phyloP scores from a whole-genome alignment of 2,888 invertebrate species.

The Diaperis boleti region DNA sequence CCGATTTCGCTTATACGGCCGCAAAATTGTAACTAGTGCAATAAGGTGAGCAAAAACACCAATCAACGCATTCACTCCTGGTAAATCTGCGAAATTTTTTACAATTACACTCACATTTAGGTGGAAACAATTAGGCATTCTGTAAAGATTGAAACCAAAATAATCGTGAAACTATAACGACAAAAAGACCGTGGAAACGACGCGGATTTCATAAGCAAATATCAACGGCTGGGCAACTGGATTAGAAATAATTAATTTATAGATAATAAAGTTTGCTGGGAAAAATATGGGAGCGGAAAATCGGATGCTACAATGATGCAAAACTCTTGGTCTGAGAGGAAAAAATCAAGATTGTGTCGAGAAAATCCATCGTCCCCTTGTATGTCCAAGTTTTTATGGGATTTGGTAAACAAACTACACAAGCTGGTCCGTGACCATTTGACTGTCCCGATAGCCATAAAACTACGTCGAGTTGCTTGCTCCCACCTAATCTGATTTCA shows the following conservation, averaged over 20 bases:
- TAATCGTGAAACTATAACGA: background rate
- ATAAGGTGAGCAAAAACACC: no score
- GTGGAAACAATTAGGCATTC: background rate
- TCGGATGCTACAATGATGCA: no score
- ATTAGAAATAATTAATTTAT: background rate
- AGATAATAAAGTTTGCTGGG: background rate
- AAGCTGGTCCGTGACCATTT: constrained; percentile 18
- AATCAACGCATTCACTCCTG: no score
- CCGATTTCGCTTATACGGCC: background rate
- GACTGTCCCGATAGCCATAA: constrained; percentile 26
- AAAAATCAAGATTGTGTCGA: constrained; percentile 10
- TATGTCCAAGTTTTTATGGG: constrained; percentile 23
- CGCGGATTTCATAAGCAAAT: background rate
- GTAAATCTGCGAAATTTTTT: background rate
- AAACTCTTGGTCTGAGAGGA: no score
- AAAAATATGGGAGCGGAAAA: no score
- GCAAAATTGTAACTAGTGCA: no score
- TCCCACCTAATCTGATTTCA: constrained; percentile 34
- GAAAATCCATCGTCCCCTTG: constrained; percentile 14
- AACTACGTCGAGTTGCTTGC: constrained; percentile 31
- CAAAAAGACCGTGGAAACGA: background rate
- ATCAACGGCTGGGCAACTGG: background rate
- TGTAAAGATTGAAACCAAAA: background rate
- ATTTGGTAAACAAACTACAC: constrained; percentile 35
- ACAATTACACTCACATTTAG: background rate